phyloP scores from a whole-genome alignment of 1,140 invertebrate genomes.

The Drosophila suzukii region DNA sequence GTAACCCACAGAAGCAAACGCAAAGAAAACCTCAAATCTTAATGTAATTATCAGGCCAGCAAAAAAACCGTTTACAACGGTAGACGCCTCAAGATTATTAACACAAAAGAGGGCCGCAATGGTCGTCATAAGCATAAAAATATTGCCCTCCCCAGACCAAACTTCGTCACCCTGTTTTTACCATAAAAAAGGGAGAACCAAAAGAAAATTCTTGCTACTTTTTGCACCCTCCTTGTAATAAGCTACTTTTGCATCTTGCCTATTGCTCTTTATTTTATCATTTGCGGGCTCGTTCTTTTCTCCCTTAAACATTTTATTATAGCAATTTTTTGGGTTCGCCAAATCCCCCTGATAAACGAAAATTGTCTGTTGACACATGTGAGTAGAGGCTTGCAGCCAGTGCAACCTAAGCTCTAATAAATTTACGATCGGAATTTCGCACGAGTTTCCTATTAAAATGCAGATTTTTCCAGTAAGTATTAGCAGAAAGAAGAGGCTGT shows the following conservation, averaged over 20 bases:
- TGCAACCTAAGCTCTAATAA: constrained; percentile 70
- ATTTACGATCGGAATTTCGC: constrained; percentile 69
- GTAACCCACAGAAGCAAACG: constrained; percentile 20
- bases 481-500: neutral
- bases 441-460: constrained; percentile 65
- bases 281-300: constrained; percentile 41
- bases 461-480: constrained; percentile 43
- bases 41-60: constrained; percentile 61
- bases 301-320: constrained; percentile 60
- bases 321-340: constrained; percentile 12
- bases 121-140: constrained; percentile 74
- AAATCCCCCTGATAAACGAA: constrained; percentile 78
- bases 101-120: constrained; percentile 58
- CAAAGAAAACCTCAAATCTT: constrained; percentile 60
- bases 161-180: constrained; percentile 22
- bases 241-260: constrained; percentile 66
- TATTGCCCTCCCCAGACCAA: constrained; percentile 45
- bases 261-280: constrained; percentile 78
- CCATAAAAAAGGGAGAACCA: constrained; percentile 48
- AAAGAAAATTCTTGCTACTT: constrained; percentile 39
- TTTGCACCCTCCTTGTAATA: constrained; percentile 67
- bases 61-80: constrained; percentile 55
- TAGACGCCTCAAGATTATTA: constrained; percentile 75
- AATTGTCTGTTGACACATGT: constrained; percentile 72
- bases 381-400: constrained; percentile 24